These are phyloP conservation scores for Porites divaricata DNA, from an alignment of 92 coral and sea anemone species.

Conservation along the genomic window DNA sequence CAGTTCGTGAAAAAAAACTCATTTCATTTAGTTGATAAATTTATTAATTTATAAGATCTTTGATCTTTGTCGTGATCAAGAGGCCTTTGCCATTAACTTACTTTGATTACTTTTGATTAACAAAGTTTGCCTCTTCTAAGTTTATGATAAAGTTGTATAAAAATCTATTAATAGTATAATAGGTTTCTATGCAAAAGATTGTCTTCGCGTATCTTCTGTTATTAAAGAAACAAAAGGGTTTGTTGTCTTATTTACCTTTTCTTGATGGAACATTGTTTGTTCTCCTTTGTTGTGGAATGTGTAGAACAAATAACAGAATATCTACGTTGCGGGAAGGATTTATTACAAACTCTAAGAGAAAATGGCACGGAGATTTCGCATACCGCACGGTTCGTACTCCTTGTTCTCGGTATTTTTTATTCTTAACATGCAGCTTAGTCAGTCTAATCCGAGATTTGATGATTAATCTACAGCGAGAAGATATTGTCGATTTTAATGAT, in stretches of 20 bases:
- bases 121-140: not conserved
- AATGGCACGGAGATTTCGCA: constrained; percentile 20
- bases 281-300: constrained; percentile 17
- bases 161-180: no score
- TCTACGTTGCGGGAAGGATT: not conserved
- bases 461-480: no score
- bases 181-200: not conserved
- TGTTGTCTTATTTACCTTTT: constrained; percentile 4
- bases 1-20: no score
- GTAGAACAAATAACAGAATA: not conserved
- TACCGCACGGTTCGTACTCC: constrained; percentile 9
- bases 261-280: constrained; percentile 33
- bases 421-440: not conserved
- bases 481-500: not conserved
- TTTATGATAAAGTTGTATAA: not conserved
- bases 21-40: no score
- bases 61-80: not conserved
- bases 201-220: not conserved
- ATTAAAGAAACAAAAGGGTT: not conserved
- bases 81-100: not conserved
- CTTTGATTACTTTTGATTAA: not conserved
- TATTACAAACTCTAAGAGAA: not conserved
- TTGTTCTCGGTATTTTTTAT: not conserved
- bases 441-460: no score
- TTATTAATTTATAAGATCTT: no score